These are phyloP conservation scores for Gari tellinella DNA, from an alignment of 2,888 invertebrate genomes.

Conservation along the genomic window DNA sequence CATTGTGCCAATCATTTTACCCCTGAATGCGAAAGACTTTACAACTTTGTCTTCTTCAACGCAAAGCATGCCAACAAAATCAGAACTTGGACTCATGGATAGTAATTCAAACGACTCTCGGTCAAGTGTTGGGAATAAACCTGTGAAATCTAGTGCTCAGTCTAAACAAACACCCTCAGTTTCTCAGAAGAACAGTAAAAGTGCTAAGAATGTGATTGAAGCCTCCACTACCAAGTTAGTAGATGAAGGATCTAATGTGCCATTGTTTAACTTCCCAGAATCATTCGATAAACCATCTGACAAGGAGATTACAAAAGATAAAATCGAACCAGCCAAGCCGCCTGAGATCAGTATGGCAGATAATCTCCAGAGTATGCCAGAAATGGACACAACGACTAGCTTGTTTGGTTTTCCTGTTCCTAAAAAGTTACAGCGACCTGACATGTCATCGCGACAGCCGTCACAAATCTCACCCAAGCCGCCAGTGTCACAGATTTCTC, in stretches of 20 bases:
- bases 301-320: constrained; percentile 23
- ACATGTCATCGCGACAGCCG: constrained; percentile 8
- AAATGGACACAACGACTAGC: constrained; percentile 58
- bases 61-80: constrained; percentile 28
- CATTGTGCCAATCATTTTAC: constrained; percentile 61
- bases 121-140: neutral
- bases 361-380: constrained; percentile 40
- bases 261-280: constrained; percentile 37
- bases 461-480: constrained; percentile 41
- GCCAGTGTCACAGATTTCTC: constrained; percentile 17
- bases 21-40: constrained; percentile 56
- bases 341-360: neutral
- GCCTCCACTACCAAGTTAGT: constrained; percentile 5
- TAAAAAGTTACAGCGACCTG: constrained; percentile 39
- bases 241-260: constrained; percentile 13
- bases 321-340: neutral
- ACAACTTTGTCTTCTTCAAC: constrained; percentile 29
- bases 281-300: constrained; percentile 33
- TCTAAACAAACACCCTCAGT: constrained; percentile 25
- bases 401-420: constrained; percentile 56
- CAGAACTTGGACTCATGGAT: constrained; percentile 21
- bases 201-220: constrained; percentile 52
- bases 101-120: constrained; percentile 14
- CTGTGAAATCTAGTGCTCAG: constrained; percentile 40
- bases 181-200: constrained; percentile 29